phyloP scores from a whole-genome alignment of 1,140 invertebrate genomes.

The Armadillidium nasatum region DNA sequence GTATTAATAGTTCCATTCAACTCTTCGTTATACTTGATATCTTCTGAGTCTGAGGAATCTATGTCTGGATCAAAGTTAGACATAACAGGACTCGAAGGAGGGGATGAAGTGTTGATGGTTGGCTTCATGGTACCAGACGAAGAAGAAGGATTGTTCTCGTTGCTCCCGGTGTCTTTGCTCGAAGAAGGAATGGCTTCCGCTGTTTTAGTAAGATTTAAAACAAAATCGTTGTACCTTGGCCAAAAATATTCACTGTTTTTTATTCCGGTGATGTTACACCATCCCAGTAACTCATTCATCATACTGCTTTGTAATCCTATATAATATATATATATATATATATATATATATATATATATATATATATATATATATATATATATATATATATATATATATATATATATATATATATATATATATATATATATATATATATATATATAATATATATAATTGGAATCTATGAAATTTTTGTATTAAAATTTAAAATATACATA shows the following conservation, averaged over 20 bases:
- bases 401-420: too few species aligned
- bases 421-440: too few species aligned
- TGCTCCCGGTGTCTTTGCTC: background rate
- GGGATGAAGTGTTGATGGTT: background rate
- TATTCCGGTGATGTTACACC: background rate
- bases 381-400: too few species aligned
- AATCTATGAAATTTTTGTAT: too few species aligned
- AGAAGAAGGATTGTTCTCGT: background rate
- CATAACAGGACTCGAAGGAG: background rate
- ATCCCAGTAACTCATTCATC: background rate
- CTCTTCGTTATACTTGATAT: background rate
- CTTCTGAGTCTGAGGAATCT: background rate
- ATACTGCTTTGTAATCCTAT: background rate
- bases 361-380: too few species aligned
- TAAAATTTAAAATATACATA: too few species aligned
- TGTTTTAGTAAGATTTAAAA: background rate
- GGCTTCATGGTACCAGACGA: background rate
- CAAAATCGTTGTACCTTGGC: background rate
- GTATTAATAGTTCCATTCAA: background rate
- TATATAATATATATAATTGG: too few species aligned
- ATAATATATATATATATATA: background rate
- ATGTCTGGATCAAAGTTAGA: background rate
- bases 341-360: too few species aligned
- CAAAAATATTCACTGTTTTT: background rate
- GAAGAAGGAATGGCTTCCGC: too few species aligned